Conservation (phyloP, 2,113 vertebrate species). For the Eurypyga helias region DNA sequence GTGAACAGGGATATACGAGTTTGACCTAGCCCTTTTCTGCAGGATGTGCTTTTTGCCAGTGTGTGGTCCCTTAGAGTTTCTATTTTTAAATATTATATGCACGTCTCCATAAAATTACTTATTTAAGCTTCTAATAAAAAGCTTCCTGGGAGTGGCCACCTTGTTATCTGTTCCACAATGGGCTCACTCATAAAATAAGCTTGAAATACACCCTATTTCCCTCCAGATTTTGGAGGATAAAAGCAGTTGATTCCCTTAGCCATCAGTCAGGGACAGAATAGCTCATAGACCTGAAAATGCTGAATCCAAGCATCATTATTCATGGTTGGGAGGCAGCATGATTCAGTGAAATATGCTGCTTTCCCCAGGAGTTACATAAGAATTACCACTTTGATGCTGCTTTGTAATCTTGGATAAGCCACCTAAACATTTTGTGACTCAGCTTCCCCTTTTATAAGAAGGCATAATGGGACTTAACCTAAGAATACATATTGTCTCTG, state of each 20-base stretch:
- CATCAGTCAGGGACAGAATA: neutral
- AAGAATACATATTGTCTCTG: neutral
- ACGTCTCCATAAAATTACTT: neutral
- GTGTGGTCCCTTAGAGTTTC: neutral
- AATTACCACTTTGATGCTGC: neutral
- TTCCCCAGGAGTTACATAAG: neutral
- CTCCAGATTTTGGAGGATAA: neutral
- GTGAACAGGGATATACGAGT: neutral
- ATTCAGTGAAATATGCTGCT: conserved; percentile 28
- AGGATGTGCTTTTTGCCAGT: neutral
- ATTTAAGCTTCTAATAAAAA: neutral
- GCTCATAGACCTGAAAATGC: neutral
- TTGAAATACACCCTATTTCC: conserved; percentile 17
- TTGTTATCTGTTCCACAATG: neutral
- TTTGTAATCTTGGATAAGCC: neutral
- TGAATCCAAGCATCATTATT: neutral
- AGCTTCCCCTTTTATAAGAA: neutral
- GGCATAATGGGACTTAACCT: neutral
- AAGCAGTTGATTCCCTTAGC: conserved; percentile 20
- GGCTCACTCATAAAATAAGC: neutral
- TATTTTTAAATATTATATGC: neutral
- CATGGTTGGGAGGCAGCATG: neutral
- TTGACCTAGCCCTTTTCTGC: neutral
- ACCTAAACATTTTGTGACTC: conserved; percentile 2
- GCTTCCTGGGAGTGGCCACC: neutral